phyloP scores from a whole-genome alignment of 1,140 invertebrate species.

The Triops longicaudatus region DNA sequence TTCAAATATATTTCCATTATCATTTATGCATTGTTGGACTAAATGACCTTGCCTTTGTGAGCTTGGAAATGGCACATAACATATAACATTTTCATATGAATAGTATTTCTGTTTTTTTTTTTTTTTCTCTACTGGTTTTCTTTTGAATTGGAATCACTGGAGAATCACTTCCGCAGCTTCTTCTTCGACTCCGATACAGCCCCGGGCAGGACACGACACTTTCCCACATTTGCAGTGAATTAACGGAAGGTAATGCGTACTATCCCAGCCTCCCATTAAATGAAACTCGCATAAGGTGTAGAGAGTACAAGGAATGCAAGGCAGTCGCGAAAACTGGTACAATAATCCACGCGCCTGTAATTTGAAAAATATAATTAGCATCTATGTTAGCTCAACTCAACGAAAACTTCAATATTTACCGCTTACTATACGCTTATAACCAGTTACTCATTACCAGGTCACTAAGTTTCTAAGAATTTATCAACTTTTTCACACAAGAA shows the following conservation, averaged over 20 bases:
- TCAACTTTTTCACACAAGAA: too few relatives aligned
- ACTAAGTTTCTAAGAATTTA: too few relatives aligned
- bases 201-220: neutral
- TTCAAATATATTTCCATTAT: neutral
- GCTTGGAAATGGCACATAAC: neutral
- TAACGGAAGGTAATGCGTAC: conserved; percentile 53
- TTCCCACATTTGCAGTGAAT: conserved; percentile 35
- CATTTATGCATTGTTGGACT: too few relatives aligned
- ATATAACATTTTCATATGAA: neutral
- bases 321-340: conserved; percentile 74
- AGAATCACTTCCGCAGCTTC: neutral
- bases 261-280: conserved; percentile 88
- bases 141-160: neutral
- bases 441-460: too few relatives aligned
- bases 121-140: too few relatives aligned
- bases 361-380: conserved; percentile 7
- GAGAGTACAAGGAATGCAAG: conserved; percentile 77
- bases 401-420: too few relatives aligned
- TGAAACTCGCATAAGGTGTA: conserved; percentile 75
- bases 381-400: neutral
- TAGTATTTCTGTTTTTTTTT: neutral
- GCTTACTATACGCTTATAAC: too few relatives aligned
- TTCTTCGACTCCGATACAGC: neutral
- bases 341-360: conserved; percentile 72
- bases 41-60: too few relatives aligned